phyloP scores from a whole-genome alignment of 2,113 vertebrate genomes.

The Trichomycterus rosablanca region DNA sequence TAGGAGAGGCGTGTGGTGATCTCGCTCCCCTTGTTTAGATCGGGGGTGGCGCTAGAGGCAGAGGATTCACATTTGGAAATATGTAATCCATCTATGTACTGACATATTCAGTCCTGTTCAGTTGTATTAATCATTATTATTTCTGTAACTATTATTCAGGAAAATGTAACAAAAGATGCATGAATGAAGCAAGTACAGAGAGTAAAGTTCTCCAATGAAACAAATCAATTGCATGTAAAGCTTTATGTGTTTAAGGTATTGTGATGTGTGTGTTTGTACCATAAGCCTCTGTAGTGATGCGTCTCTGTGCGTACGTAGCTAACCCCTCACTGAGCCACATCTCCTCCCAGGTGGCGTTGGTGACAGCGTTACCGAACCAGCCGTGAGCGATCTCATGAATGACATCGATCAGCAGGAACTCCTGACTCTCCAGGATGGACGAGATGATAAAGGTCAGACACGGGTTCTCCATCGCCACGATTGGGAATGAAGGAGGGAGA shows the following conservation, averaged over 20 bases:
- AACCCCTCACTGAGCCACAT: conserved; percentile 98
- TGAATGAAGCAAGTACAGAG: background rate
- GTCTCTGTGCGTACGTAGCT: conserved; percentile 91
- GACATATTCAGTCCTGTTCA: no score
- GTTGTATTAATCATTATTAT: no score
- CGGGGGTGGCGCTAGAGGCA: no score
- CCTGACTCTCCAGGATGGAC: conserved; percentile 93
- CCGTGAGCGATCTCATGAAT: conserved; percentile 94
- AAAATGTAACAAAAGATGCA: background rate
- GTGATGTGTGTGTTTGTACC: conserved; percentile 64
- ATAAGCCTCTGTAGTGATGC: conserved; percentile 88
- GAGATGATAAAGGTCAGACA: conserved; percentile 97
- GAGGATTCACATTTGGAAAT: no score
- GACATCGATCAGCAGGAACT: conserved; percentile 91
- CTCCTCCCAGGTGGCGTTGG: conserved; percentile 96
- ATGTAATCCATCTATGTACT: no score
- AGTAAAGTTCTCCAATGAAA: no score
- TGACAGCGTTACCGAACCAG: conserved; percentile 96
- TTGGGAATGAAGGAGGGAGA: conserved; percentile 93
- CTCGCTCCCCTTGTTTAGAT: no score
- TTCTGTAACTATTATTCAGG: no score
- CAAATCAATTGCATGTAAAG: no score
- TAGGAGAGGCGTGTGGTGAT: no score
- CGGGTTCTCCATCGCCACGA: conserved; percentile 98
- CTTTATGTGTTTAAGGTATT: no score